Percentiles rank a stretch among this genome's conserved stretches.
These are phyloP conservation scores for Sparidentex hasta DNA, from an alignment of 2,797 vertebrate genomes.

Conservation along the genomic window DNA sequence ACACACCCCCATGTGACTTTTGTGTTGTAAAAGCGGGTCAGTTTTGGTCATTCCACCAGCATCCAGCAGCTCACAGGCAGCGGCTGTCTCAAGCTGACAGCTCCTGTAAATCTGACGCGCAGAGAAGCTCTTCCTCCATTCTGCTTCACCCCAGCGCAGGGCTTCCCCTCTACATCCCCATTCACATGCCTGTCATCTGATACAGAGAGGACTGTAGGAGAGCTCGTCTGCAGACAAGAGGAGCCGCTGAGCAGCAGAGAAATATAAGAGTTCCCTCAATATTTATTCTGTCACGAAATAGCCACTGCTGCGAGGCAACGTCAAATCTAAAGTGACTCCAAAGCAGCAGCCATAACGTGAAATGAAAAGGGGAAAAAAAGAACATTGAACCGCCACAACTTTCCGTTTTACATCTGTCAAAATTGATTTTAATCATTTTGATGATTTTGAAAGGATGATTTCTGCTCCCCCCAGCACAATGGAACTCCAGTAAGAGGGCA, in stretches of 20 bases:
- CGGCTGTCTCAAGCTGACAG: constrained; percentile 45
- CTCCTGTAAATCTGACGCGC: constrained; percentile 56
- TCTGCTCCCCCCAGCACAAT: no score
- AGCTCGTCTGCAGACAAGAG: constrained; percentile 43
- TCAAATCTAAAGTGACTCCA: neutral
- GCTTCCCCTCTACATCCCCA: constrained; percentile 52
- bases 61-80: constrained; percentile 33
- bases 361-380: neutral
- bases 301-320: neutral
- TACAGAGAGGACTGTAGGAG: constrained; percentile 44
- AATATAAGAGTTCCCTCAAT: constrained; percentile 6
- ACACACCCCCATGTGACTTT: neutral
- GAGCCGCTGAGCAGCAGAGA: constrained; percentile 36
- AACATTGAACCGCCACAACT: neutral
- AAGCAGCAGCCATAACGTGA: neutral
- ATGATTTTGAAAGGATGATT: no score
- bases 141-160: constrained; percentile 30
- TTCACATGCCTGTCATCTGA: constrained; percentile 47
- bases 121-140: constrained; percentile 44
- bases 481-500: no score
- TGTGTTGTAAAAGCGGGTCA: constrained; percentile 29
- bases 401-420: neutral
- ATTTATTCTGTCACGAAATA: constrained; percentile 6
- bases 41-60: constrained; percentile 40
- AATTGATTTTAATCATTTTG: neutral